These are phyloP conservation scores for Myrmecobius fasciatus DNA, from an alignment of 2,113 vertebrate genomes.

Conservation along the genomic window DNA sequence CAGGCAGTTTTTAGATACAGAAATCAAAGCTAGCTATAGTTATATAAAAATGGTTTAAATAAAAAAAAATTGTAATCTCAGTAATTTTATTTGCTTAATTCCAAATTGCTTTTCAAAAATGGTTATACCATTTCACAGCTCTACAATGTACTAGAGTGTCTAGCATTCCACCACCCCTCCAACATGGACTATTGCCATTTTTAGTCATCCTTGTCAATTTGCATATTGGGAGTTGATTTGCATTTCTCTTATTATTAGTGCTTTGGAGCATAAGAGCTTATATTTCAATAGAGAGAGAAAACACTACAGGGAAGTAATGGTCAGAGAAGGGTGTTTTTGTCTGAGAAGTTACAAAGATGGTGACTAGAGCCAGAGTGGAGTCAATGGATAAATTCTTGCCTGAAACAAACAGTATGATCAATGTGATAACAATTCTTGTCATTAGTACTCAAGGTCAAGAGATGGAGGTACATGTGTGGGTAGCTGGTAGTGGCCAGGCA, in stretches of 20 bases:
- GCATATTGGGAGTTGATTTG: neutral
- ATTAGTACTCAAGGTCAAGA: neutral
- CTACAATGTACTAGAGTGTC: too few relatives aligned
- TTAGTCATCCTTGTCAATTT: neutral
- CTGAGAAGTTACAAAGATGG: neutral
- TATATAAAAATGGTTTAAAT: neutral
- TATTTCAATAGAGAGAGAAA: neutral
- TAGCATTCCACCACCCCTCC: too few relatives aligned
- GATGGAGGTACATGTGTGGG: neutral
- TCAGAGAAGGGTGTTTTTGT: neutral
- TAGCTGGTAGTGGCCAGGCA: neutral
- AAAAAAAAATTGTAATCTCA: neutral
- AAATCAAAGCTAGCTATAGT: too few relatives aligned
- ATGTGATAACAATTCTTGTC: neutral
- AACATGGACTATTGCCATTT: neutral
- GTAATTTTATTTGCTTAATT: neutral
- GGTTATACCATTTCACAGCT: neutral
- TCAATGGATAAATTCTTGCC: neutral
- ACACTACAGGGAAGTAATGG: neutral
- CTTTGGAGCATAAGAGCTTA: neutral
- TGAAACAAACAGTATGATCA: neutral
- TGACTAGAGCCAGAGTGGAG: neutral
- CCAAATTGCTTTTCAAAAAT: neutral
- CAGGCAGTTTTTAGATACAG: too few relatives aligned
- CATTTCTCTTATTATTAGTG: neutral